Conservation (phyloP, 2,797 vertebrate species). For the Poeciliopsis presidionis region DNA sequence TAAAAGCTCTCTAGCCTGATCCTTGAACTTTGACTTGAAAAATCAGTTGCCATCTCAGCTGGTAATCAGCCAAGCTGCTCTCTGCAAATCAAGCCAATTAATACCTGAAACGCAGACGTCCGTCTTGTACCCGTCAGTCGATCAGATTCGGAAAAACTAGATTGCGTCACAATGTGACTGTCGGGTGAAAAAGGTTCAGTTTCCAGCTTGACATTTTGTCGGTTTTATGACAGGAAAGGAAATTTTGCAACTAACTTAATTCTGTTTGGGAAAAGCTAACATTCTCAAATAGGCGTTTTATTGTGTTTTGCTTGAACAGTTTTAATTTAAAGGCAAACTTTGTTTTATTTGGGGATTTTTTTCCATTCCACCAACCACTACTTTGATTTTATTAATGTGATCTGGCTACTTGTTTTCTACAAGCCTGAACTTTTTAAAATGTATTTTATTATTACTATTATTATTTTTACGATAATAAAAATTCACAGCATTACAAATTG, state of each 20-base stretch:
- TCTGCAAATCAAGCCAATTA: conserved; percentile 4
- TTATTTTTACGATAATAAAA: too few relatives aligned
- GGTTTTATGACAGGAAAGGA: background rate
- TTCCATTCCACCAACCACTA: background rate
- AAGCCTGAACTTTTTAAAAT: background rate
- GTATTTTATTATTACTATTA: too few relatives aligned
- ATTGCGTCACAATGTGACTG: background rate
- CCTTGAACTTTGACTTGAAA: background rate
- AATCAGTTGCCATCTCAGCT: background rate
- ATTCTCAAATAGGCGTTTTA: background rate
- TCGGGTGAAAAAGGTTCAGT: background rate
- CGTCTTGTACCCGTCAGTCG: background rate
- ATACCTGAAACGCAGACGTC: background rate
- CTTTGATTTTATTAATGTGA: background rate
- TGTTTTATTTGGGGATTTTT: background rate
- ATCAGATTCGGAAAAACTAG: background rate
- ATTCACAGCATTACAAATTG: too few relatives aligned
- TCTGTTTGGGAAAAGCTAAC: background rate
- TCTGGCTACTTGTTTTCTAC: background rate
- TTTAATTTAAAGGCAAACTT: background rate
- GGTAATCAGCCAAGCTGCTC: background rate
- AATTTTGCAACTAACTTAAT: background rate
- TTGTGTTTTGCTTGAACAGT: background rate
- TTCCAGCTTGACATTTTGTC: background rate
- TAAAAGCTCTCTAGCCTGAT: background rate